phyloP scores from a whole-genome alignment of 2,113 vertebrate species.

The Hyperoodon ampullatus region DNA sequence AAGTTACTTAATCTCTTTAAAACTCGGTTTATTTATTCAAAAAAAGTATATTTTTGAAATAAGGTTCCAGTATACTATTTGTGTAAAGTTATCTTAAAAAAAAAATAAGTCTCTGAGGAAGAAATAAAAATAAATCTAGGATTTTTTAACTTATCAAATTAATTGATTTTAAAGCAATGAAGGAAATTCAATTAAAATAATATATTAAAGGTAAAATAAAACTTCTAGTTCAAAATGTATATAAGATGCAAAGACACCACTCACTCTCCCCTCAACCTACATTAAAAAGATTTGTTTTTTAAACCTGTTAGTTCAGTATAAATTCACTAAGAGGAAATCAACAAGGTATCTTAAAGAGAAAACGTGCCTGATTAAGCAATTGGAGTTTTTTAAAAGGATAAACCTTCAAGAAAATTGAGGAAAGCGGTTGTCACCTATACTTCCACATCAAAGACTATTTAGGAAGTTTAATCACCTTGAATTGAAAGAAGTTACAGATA shows the following conservation, averaged over 20 bases:
- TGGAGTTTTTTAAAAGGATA: neutral
- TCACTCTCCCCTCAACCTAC: neutral
- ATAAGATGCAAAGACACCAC: neutral
- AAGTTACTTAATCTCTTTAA: constrained; percentile 51
- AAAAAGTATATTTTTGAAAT: neutral
- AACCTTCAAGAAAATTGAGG: neutral
- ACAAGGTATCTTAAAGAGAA: constrained; percentile 2
- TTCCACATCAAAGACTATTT: constrained; percentile 40
- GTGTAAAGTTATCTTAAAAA: neutral
- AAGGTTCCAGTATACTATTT: neutral
- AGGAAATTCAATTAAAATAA: constrained; percentile 47
- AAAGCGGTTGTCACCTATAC: neutral
- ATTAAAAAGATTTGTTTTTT: neutral
- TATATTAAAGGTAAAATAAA: constrained; percentile 47
- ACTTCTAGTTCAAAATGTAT: constrained; percentile 19
- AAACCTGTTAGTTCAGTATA: neutral
- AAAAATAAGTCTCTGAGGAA: neutral
- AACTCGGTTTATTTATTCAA: neutral
- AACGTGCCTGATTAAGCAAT: neutral
- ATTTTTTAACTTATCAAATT: neutral
- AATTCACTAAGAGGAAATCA: neutral
- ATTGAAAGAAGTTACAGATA: neutral
- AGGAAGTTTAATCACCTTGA: constrained; percentile 11
- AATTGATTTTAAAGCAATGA: neutral
- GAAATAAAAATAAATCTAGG: neutral